Base-by-base conservation (phyloP, 2,113 vertebrate species). In the Hymenochirus boettgeri region DNA sequence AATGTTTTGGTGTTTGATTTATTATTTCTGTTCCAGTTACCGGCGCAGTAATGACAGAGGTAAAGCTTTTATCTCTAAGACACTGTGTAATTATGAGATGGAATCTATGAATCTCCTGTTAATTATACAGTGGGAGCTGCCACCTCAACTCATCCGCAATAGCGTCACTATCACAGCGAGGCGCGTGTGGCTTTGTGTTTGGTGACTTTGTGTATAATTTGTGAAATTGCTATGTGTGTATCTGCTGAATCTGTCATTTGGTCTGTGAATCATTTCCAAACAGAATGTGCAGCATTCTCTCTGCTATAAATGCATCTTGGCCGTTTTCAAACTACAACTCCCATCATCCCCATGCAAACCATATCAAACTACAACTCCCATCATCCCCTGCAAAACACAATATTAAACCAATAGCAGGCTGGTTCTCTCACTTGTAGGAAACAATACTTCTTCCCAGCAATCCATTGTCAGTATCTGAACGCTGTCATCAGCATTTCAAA, bases 181-280 rank as follows among this genome's bases (percentile, higher is more conserved):
- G 27, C 18, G 45, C 23, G 42, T 17, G 63, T 24, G 63, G 54
- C 63, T 26, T 22, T 57, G 33, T 26, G 19, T 55, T 64, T 17
- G 25, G 3, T 58, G 33, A 12, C 54, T 51, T 57, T 26, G 21
- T 45, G 33, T 57, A 66, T 66, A 66, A 66, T 66, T 57, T 66
- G 54, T 26, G n/a, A 66, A 66, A 66, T 66, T 66, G 63, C 63
- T 48, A 58, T 57, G 42, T 57, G 57, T 66, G 63, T 57, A 66
- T 47, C 63, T 29, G 33, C 63, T 66, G 57, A 57, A 57, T 55
- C 35, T 66, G 42, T 66, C 33, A 57, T 66, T 66, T 66, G 45
- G 63, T 31, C 31, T 26, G 54, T 48, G 27, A 5, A 25, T 58
- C 22, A 9, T 19, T 50, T 31, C 45, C n/a, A 50, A 57, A 57